phyloP scores from a whole-genome alignment of 2,113 vertebrate species.

The Centropus bengalensis region DNA sequence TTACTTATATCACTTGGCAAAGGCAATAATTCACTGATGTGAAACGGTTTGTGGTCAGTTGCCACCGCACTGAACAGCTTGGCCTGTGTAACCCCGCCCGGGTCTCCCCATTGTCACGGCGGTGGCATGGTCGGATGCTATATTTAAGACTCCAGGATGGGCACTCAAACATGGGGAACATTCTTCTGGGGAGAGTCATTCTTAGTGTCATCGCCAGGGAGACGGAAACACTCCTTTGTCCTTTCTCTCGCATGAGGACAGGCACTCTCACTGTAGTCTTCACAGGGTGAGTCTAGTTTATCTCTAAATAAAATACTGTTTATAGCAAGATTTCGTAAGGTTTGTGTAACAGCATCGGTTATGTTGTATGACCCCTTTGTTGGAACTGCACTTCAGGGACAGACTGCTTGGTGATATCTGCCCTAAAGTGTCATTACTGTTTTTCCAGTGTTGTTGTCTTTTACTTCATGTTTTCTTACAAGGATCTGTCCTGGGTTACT shows the following conservation, averaged over 20 bases:
- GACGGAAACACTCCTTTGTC: slow-evolving; percentile 40
- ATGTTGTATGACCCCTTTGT: neutral
- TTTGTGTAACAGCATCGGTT: neutral
- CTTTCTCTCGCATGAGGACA: neutral
- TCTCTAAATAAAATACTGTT: neutral
- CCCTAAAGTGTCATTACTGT: neutral
- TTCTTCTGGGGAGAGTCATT: slow-evolving; percentile 71
- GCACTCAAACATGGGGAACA: slow-evolving; percentile 70
- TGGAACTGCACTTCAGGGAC: neutral
- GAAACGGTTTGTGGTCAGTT: neutral
- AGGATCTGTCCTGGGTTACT: neutral
- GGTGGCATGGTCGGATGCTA: slow-evolving; percentile 64
- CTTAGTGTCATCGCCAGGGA: slow-evolving; percentile 22
- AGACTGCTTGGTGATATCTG: neutral
- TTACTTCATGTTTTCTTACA: neutral
- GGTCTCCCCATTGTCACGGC: slow-evolving; percentile 73
- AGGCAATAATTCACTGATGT: neutral
- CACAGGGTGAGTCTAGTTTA: slow-evolving; percentile 33
- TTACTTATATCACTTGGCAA: neutral
- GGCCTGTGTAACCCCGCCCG: neutral
- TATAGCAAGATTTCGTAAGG: neutral
- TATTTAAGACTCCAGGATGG: slow-evolving; percentile 76
- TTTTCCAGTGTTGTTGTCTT: neutral
- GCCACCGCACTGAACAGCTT: neutral
- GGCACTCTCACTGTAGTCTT: neutral